A percentile compares a stretch with the other conserved stretches of the same genome.
These are phyloP conservation scores for Oppia nitens DNA, from an alignment of 1,140 invertebrate genomes.

Conservation along the genomic window DNA sequence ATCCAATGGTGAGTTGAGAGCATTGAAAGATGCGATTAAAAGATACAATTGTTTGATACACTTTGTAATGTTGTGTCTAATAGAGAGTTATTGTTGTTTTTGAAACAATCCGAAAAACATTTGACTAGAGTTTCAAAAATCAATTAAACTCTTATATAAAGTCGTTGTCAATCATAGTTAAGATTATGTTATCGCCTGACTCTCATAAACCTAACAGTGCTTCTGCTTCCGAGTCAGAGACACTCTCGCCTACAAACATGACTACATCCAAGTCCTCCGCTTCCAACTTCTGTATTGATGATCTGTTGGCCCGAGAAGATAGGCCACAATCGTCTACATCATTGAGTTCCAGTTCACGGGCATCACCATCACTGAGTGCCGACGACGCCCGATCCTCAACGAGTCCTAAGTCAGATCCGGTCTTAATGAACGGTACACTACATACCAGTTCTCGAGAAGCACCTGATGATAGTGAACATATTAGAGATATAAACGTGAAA, in stretches of 20 bases:
- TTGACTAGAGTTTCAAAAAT: not conserved
- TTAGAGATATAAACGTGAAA: not conserved
- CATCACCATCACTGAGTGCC: slow-evolving; percentile 1
- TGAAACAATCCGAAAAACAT: not conserved
- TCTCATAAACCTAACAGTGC: not conserved
- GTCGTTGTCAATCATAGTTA: not conserved
- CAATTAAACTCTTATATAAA: not conserved
- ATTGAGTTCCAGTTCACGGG: not conserved
- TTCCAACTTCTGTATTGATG: slow-evolving; percentile 12
- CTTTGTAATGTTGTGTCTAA: not conserved
- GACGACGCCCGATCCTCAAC: not conserved
- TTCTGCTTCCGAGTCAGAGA: not conserved
- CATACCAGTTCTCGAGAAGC: not conserved
- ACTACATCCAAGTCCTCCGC: not conserved
- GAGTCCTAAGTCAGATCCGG: not conserved
- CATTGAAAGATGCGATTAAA: not conserved
- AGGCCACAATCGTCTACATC: not conserved
- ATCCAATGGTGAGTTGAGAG: not conserved
- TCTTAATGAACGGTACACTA: not conserved
- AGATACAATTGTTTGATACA: not conserved
- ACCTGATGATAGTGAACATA: not conserved
- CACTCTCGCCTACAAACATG: not conserved
- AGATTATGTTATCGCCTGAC: not conserved
- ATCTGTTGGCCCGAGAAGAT: slow-evolving; percentile 1
- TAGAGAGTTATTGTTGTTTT: not conserved